Evolutionary conservation across 2,113 vertebrate genomes (phyloP).

Genomic region (Crotalus horridus): DNA sequence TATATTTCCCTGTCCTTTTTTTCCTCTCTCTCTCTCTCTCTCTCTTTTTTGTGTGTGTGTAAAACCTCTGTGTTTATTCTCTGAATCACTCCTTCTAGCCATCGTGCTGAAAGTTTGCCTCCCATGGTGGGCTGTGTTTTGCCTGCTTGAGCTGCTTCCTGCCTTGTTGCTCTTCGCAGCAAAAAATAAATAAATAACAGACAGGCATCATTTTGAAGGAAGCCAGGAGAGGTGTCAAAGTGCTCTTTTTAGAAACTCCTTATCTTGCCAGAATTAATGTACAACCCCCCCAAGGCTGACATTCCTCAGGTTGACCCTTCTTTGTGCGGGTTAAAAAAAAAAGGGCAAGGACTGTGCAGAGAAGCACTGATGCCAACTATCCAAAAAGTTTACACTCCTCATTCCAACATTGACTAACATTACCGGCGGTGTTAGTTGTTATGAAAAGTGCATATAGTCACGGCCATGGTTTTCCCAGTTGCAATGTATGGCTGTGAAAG

Average conservation of each 20-base stretch:
- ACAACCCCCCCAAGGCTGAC: constrained; percentile 21
- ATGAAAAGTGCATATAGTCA: background rate
- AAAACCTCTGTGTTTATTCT: constrained; percentile 44
- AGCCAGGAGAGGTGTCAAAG: background rate
- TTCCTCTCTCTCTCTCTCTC: background rate
- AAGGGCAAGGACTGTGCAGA: background rate
- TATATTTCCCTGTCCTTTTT: constrained; percentile 55
- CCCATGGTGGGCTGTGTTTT: constrained; percentile 37
- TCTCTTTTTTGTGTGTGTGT: background rate
- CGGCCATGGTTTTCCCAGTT: no score
- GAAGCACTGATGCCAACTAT: background rate
- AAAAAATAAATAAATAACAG: background rate
- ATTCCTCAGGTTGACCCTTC: constrained; percentile 48
- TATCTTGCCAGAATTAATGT: constrained; percentile 11
- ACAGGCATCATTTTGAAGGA: background rate
- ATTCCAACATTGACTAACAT: no score
- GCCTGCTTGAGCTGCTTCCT: background rate
- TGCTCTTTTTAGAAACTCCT: background rate
- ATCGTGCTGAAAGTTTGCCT: constrained; percentile 13
- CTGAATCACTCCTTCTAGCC: background rate
- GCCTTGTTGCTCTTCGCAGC: constrained; percentile 1
- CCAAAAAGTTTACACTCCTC: background rate
- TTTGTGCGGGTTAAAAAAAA: background rate
- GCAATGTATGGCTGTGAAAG: no score
- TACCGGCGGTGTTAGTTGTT: background rate